A percentile compares a stretch with the other conserved stretches of the same genome.
phyloP scores from a whole-genome alignment of 2,888 invertebrate genomes.

The Meiosimyza decipiens region DNA sequence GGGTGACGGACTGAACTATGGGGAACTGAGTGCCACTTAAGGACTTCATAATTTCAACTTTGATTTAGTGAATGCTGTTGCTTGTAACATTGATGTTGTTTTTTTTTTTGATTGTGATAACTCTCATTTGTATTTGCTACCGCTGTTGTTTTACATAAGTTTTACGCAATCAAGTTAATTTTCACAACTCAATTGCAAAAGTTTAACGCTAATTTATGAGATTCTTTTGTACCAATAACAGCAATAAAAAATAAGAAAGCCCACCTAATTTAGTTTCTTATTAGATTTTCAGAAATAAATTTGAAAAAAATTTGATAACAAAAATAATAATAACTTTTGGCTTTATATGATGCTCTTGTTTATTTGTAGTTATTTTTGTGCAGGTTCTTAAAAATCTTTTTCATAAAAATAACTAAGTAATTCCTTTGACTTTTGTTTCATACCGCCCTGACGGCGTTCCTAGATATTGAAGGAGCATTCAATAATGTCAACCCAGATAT shows the following conservation, averaged over 20 bases:
- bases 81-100: not conserved
- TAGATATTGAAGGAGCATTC: too few relatives aligned
- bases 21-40: not conserved
- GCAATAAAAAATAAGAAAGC: not conserved
- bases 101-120: not conserved
- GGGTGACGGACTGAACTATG: not conserved
- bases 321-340: not conserved
- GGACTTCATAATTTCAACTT: slow-evolving; percentile 37
- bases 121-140: not conserved
- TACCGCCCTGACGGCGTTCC: too few relatives aligned
- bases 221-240: slow-evolving; percentile 19
- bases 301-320: not conserved
- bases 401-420: too few relatives aligned
- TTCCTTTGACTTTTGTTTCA: too few relatives aligned
- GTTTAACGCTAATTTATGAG: slow-evolving; percentile 36
- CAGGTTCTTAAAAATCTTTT: too few relatives aligned
- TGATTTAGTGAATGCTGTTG: slow-evolving; percentile 31
- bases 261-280: not conserved
- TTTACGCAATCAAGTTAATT: slow-evolving; percentile 40
- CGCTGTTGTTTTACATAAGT: slow-evolving; percentile 23
- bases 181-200: slow-evolving; percentile 41
- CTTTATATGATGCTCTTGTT: not conserved
- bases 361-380: too few relatives aligned
- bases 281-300: too few relatives aligned
- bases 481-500: too few relatives aligned